Conservation (phyloP, 2,797 vertebrate species). For the Argentina silus region DNA sequence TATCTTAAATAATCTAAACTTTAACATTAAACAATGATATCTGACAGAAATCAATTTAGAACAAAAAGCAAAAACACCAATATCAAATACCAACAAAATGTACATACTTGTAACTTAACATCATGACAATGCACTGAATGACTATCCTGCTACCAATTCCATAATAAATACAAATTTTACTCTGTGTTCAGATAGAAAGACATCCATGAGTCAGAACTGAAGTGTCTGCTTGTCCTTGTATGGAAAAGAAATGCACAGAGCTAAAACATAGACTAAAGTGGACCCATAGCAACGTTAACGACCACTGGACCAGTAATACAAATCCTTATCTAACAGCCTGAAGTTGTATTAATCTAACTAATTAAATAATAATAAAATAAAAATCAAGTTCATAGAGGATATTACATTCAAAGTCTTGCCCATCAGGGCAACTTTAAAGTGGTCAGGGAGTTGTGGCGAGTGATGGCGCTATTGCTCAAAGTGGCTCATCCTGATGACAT, state of each 20-base stretch:
- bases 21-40: neutral
- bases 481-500: conserved; percentile 60
- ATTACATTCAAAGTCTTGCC: conserved; percentile 69
- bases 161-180: neutral
- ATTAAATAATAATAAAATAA: neutral
- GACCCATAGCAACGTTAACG: neutral
- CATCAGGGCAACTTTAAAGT: conserved; percentile 37
- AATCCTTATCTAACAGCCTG: neutral
- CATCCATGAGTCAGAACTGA: neutral
- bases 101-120: neutral
- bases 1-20: neutral
- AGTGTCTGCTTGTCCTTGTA: neutral
- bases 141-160: neutral
- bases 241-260: neutral
- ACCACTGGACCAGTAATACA: neutral
- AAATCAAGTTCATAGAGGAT: conserved; percentile 57
- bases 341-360: neutral
- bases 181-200: neutral
- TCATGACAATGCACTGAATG: neutral
- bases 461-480: conserved; percentile 70
- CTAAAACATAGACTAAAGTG: neutral
- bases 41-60: neutral
- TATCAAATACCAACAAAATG: neutral
- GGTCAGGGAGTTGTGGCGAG: conserved; percentile 48
- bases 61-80: neutral